These are phyloP conservation scores for Acipenser oxyrinchus DNA, from an alignment of 2,797 vertebrate genomes.

Conservation along the genomic window DNA sequence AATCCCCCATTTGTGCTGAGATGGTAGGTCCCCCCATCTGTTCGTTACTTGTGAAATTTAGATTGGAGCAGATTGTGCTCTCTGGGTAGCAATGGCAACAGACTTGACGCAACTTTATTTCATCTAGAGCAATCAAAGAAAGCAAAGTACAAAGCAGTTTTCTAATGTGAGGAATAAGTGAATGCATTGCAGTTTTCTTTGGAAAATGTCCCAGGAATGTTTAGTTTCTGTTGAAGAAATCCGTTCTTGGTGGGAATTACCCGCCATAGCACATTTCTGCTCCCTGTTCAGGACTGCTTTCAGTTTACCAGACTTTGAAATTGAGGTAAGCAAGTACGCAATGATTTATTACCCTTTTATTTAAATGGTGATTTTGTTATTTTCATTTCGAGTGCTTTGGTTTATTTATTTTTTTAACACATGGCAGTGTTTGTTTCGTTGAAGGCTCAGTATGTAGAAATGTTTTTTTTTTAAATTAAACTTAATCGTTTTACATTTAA, in stretches of 20 bases:
- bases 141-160: slow-evolving; percentile 28
- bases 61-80: slow-evolving; percentile 61
- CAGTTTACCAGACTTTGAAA: slow-evolving; percentile 92
- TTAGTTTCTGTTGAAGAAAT: slow-evolving; percentile 77
- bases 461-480: no score
- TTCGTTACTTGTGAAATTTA: slow-evolving; percentile 47
- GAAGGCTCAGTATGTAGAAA: no score
- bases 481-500: no score
- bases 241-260: slow-evolving; percentile 96
- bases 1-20: slow-evolving; percentile 12
- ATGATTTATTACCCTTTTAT: slow-evolving; percentile 33
- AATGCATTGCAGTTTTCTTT: slow-evolving; percentile 17
- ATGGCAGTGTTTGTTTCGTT: no score
- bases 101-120: slow-evolving; percentile 40
- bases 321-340: slow-evolving; percentile 70
- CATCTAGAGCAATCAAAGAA: slow-evolving; percentile 26
- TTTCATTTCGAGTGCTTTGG: no score
- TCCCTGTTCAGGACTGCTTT: slow-evolving; percentile 94
- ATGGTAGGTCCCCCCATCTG: slow-evolving; percentile 63
- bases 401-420: no score
- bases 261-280: slow-evolving; percentile 97
- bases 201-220: slow-evolving; percentile 74
- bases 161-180: slow-evolving; percentile 53
- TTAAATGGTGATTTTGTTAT: slow-evolving; percentile 21
- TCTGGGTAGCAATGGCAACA: slow-evolving; percentile 49